phyloP scores from a whole-genome alignment of 2,888 invertebrate species.

The Calameuta filiformis region DNA sequence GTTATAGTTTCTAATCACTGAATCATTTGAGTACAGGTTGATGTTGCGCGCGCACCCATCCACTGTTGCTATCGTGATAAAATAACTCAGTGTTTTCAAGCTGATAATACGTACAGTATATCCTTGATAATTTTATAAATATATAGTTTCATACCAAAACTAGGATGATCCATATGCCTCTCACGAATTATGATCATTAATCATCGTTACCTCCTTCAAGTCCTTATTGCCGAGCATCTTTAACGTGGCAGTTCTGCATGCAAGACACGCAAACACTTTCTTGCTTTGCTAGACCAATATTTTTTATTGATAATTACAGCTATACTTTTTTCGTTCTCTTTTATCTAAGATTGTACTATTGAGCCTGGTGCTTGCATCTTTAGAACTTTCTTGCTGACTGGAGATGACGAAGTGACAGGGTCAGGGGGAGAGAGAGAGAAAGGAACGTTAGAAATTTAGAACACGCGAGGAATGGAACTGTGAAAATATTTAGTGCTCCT shows the following conservation, averaged over 20 bases:
- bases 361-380: neutral
- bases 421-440: neutral
- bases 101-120: neutral
- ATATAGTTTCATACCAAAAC: neutral
- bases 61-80: neutral
- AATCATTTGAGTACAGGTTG: neutral
- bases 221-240: neutral
- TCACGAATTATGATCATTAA: neutral
- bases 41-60: neutral
- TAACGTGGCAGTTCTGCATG: neutral
- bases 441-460: neutral
- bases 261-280: neutral
- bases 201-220: neutral
- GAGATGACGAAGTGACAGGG: no score
- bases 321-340: neutral
- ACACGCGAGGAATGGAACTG: neutral
- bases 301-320: neutral
- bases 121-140: neutral
- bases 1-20: neutral
- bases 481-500: neutral
- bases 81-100: neutral
- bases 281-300: neutral
- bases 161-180: neutral
- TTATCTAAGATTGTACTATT: neutral
- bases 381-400: neutral